Evolutionary conservation across 1,140 invertebrate genomes (phyloP).

Genomic region (Drosophila sp.): DNA sequence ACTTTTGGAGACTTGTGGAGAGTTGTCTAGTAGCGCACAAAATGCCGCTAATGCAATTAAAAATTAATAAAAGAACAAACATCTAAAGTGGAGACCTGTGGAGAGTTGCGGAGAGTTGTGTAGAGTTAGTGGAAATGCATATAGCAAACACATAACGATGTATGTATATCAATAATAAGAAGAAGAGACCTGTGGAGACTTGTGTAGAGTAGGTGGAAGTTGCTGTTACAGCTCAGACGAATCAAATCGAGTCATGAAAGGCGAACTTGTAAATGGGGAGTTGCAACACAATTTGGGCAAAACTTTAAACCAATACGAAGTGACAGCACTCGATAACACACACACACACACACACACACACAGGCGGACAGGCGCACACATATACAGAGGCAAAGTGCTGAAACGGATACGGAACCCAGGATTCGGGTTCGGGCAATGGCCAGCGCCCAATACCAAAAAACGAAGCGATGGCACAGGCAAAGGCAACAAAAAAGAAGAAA

Average conservation of each 20-base stretch:
- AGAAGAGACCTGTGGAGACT: not conserved
- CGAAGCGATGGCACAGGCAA: conserved; percentile 32
- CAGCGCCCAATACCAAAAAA: conserved; percentile 59
- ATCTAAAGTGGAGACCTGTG: conserved; percentile 1
- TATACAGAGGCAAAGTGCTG: conserved; percentile 3
- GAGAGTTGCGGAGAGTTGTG: conserved; percentile 14
- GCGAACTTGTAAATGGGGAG: not conserved
- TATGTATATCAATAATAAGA: not conserved
- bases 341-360: conserved; percentile 35
- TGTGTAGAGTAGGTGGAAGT: not conserved
- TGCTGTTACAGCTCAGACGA: not conserved
- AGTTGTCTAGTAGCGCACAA: not conserved
- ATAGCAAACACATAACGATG: too few species aligned
- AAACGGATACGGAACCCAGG: conserved; percentile 14
- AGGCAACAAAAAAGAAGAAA: conserved; percentile 29
- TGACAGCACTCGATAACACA: conserved; percentile 52
- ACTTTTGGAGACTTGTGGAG: conserved; percentile 17
- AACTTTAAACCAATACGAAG: conserved; percentile 58
- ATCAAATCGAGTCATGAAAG: not conserved
- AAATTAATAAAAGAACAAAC: not conserved
- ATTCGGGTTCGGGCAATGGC: conserved; percentile 45
- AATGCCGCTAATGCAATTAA: conserved; percentile 1
- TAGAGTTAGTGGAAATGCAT: not conserved
- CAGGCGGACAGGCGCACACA: conserved; percentile 6
- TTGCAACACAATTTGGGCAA: not conserved